phyloP scores from a whole-genome alignment of 2,113 vertebrate species.

The Anhinga rufa region DNA sequence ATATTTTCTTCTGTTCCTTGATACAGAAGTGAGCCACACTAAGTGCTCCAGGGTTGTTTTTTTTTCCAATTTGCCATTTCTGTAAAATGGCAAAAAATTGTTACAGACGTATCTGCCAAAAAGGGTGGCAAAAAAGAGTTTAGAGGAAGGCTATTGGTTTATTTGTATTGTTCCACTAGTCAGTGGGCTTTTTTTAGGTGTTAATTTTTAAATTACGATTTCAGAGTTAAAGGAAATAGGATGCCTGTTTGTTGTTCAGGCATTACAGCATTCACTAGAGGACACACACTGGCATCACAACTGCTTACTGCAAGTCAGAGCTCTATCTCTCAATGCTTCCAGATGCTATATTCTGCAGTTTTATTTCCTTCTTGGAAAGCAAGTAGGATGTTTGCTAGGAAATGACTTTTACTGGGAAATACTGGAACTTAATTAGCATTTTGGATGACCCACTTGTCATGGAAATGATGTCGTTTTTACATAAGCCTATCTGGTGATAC shows the following conservation, averaged over 20 bases:
- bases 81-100: neutral
- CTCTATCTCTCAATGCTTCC: neutral
- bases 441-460: slow-evolving; percentile 25
- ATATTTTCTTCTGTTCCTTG: neutral
- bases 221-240: neutral
- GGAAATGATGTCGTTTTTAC: slow-evolving; percentile 19
- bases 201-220: neutral
- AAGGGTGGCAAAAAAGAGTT: accelerated
- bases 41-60: neutral
- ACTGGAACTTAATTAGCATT: neutral
- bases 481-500: neutral
- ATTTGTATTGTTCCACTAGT: neutral
- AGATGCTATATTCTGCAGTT: neutral
- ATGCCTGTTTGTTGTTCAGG: neutral
- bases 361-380: slow-evolving; percentile 49
- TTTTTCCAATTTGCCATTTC: neutral
- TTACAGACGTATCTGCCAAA: neutral
- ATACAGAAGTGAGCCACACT: neutral
- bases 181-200: neutral
- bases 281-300: neutral
- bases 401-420: slow-evolving; percentile 17
- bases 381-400: slow-evolving; percentile 15
- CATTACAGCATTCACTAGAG: neutral
- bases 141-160: neutral
- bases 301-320: neutral